Percentiles rank a stretch among this genome's conserved stretches.
Conservation (phyloP, 2,888 invertebrate species). For the Lepetodrilus schrolli region DNA sequence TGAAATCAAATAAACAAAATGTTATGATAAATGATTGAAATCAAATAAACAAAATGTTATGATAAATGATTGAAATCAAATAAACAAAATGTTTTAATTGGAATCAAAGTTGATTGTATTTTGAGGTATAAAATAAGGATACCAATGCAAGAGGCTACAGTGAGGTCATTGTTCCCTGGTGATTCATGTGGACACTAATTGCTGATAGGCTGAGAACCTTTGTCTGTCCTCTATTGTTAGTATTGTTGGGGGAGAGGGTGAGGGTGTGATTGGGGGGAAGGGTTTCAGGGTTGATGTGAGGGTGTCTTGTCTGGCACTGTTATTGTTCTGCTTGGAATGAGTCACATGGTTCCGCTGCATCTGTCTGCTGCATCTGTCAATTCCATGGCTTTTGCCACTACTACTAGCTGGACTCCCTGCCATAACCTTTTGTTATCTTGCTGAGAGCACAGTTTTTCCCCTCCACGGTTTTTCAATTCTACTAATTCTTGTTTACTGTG, state of each 20-base stretch:
- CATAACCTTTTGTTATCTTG: constrained; percentile 15
- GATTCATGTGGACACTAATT: constrained; percentile 5
- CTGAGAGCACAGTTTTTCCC: background rate
- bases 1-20: no score
- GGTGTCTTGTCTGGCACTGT: background rate
- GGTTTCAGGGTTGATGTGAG: background rate
- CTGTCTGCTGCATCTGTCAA: constrained; percentile 17
- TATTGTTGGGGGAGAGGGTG: no score
- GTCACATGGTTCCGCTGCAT: background rate
- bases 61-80: no score
- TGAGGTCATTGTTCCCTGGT: no score
- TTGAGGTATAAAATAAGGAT: no score
- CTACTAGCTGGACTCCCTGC: background rate
- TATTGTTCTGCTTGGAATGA: constrained; percentile 18
- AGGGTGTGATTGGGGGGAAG: background rate
- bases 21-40: no score
- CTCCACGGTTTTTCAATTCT: no score
- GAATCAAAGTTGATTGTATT: no score
- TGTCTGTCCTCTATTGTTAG: background rate
- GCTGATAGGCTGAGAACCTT: background rate
- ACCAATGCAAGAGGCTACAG: no score
- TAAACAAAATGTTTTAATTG: no score
- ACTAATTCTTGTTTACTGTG: no score
- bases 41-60: no score
- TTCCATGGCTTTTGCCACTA: background rate